Conservation (phyloP, 2,888 invertebrate species). For the Leptura quadrifasciata region DNA sequence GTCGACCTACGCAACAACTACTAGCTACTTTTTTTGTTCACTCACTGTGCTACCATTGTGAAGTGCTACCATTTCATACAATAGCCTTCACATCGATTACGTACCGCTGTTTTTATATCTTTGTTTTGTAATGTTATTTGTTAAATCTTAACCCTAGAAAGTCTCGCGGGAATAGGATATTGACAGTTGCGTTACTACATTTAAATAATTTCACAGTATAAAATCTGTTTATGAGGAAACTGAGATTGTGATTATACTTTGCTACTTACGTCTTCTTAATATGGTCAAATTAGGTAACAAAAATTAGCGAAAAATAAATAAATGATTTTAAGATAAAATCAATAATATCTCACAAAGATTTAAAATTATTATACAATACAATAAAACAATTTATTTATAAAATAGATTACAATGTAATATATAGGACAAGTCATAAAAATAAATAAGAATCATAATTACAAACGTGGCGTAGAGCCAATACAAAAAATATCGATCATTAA, state of each 20-base stretch:
- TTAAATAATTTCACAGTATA: conserved; percentile 10
- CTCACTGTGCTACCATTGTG: conserved; percentile 61
- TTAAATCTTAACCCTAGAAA: conserved; percentile 55
- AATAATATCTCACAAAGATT: no score
- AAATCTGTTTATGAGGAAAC: conserved; percentile 26
- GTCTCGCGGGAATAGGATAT: conserved; percentile 43
- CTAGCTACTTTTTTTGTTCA: conserved; percentile 64
- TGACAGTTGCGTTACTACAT: conserved; percentile 20
- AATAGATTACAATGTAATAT: no score
- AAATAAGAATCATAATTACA: no score
- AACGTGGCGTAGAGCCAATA: no score
- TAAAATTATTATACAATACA: no score
- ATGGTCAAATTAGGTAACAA: conserved; percentile 5
- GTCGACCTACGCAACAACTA: conserved; percentile 68
- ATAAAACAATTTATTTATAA: no score
- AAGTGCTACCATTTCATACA: conserved; percentile 66
- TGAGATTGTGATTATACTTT: neutral
- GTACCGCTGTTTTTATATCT: conserved; percentile 58
- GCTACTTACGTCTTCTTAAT: conserved; percentile 8
- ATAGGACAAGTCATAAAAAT: no score
- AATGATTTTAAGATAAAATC: no score
- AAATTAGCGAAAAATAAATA: neutral
- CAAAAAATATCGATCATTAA: no score
- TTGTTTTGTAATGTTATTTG: conserved; percentile 54
- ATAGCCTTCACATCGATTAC: conserved; percentile 63